Evolutionary conservation across 2,888 invertebrate species (phyloP).

Genomic region (Siphlonurus alternatus): DNA sequence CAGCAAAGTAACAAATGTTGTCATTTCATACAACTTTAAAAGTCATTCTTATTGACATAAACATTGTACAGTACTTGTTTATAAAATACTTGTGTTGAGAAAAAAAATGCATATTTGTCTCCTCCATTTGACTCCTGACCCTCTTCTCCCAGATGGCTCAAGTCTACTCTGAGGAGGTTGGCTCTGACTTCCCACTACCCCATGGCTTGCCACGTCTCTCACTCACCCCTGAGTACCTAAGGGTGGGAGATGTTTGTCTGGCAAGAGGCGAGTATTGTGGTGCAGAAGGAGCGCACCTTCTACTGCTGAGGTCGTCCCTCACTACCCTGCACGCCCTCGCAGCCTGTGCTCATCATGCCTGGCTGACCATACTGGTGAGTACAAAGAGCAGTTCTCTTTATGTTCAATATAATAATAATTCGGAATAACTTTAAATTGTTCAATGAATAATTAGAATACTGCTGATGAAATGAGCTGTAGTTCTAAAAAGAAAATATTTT

Average conservation of each 20-base stretch:
- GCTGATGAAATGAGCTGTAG: too few species aligned
- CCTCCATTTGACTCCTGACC: too few species aligned
- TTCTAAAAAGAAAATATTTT: too few species aligned
- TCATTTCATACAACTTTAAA: neutral
- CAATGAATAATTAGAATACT: too few species aligned
- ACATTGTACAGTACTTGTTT: neutral
- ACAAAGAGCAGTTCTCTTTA: too few species aligned
- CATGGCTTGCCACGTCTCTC: constrained; percentile 37
- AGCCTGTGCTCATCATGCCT: constrained; percentile 78
- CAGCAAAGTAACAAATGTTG: neutral
- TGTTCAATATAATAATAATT: too few species aligned
- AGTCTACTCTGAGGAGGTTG: constrained; percentile 31
- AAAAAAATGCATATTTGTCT: neutral
- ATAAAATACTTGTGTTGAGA: neutral
- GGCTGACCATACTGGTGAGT: constrained; percentile 75
- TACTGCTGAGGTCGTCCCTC: constrained; percentile 1
- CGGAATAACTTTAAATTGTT: too few species aligned
- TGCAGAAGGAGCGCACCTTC: neutral
- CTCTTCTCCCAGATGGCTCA: constrained; percentile 21
- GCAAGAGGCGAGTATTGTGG: constrained; percentile 27
- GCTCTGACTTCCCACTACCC: constrained; percentile 30
- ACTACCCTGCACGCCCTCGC: constrained; percentile 56
- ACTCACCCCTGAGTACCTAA: constrained; percentile 37
- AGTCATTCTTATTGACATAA: neutral
- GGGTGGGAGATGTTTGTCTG: constrained; percentile 45